Evolutionary conservation across 1,140 invertebrate species (phyloP), one percentile per base, ranked within the genome.

Genomic region (Ectropis grisescens): DNA sequence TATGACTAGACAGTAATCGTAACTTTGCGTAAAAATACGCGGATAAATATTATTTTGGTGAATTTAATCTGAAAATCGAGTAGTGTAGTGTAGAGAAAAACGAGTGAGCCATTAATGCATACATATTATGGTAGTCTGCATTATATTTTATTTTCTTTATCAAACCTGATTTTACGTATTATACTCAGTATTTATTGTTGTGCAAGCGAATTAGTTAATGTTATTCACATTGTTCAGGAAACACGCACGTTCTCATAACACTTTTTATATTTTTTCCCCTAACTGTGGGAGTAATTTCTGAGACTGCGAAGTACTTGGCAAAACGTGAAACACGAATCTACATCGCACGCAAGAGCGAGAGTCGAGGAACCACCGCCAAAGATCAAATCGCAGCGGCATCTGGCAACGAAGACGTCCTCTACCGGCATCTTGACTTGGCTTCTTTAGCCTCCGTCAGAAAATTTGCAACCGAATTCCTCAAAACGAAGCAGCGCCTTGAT

Each of bases 341-440:
- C 19, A 85, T 96, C 82, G 93, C 92, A 6, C 95, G 94, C 69
- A 75, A 93, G 41, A 86, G 95, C 78, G 66, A 90, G 47, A 50
- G 81, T 9, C 60, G 55, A 33, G 65, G 64, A 1, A 35, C 41
- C 1, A 48, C 53, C 22, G 78, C 83, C 0, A 71, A 70, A 33
- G 41, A 81, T n/a, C 57, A 65, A 33, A 82, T 85, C 3, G 72
- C 79, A 29, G 50, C 54, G 33, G 58, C 60, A 34, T 82, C 82
- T 0, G 65, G 62, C 19, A 84, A 84, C 30, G 47, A 52, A 1
- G 56, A 84, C 34, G 58, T 88, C 3, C 7, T 47, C 11, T 58
- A 45, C 19, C 86, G 86, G 47, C 84, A 88, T 42, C 61, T 93
- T 6, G 89, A 93, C 66, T 62, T 93, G 25, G 84, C 87, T 1